Evolutionary conservation across 2,888 invertebrate genomes (phyloP), one percentile per base, ranked within the genome.

Genomic region (Hybos culiciformis): DNA sequence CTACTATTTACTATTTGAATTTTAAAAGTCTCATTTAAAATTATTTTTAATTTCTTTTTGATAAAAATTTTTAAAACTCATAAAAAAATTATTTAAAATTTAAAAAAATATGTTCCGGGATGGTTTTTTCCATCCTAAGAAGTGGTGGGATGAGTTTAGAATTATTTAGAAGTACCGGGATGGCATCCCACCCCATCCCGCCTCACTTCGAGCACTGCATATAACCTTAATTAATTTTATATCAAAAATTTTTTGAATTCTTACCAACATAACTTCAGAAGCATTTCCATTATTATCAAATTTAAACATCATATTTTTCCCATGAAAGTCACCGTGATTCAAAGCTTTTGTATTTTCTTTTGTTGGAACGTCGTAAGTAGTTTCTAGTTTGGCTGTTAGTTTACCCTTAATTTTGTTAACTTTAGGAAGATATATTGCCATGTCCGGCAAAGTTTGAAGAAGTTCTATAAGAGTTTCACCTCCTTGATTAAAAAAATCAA

Each of bases 281-380:
- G 40, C 18, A 41, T 44, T 40, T 18, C 31, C 14, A 32, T 19
- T 40, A 14, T 41, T 9, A 18, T 39, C 32, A n/a, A 63, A 62
- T 17, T 57, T 56, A 43, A 64, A 63, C 54, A 67, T 55, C 54
- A 66, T 61, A 49, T 67, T 67, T 43, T 64, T 66, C 8, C 58
- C 51, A 62, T 65, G 65, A 12, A 65, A 53, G 51, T 67, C 67
- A 6, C 67, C 67, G 46, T 67, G 67, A 50, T 63, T 64, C 36
- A 67, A 48, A 14, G 66, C 64, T 47, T 62, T 60, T 17, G 42
- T 42, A 14, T 41, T 29, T 4, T 41, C 29, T 15, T 31, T 19
- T 4, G 23, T 21, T 5, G 18, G 14, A 31, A 19, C 33, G n/a
- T 32, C 9, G 18, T 40, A 37, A 3, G 23, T n/a, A 23, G 37